phyloP scores from a whole-genome alignment of 2,797 vertebrate genomes.

The Vireo griseus region DNA sequence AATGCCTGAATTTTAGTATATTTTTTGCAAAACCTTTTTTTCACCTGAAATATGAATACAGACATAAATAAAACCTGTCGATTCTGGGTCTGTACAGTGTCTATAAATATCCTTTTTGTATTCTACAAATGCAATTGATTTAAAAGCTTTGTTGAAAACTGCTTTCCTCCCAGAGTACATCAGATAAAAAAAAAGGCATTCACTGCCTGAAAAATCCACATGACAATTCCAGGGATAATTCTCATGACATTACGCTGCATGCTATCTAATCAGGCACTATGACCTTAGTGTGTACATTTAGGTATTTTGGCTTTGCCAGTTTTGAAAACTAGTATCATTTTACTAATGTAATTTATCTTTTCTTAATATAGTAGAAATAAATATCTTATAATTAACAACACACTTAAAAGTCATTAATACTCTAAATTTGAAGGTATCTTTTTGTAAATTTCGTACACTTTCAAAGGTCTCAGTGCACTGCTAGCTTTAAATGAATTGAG shows the following conservation, averaged over 20 bases:
- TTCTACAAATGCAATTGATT: slow-evolving; percentile 31
- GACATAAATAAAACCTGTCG: background rate
- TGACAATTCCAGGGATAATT: slow-evolving; percentile 18
- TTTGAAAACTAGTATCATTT: background rate
- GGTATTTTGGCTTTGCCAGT: background rate
- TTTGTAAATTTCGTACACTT: background rate
- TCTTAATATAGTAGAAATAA: background rate
- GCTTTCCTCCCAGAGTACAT: background rate
- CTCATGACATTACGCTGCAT: background rate
- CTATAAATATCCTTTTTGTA: slow-evolving; percentile 42
- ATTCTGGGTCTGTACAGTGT: background rate
- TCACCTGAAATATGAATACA: background rate
- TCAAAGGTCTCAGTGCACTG: background rate
- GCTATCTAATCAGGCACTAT: background rate
- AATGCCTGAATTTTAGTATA: background rate
- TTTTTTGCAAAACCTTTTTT: background rate
- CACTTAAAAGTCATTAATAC: background rate
- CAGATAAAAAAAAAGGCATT: background rate
- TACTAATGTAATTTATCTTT: background rate
- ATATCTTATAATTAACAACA: background rate
- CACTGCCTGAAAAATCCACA: slow-evolving; percentile 19
- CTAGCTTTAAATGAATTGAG: background rate
- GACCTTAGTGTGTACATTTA: background rate
- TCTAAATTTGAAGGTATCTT: background rate
- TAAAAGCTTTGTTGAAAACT: slow-evolving; percentile 37